These are phyloP conservation scores for Mycetomoellerius zeteki DNA, from an alignment of 1,140 invertebrate species.

Conservation along the genomic window DNA sequence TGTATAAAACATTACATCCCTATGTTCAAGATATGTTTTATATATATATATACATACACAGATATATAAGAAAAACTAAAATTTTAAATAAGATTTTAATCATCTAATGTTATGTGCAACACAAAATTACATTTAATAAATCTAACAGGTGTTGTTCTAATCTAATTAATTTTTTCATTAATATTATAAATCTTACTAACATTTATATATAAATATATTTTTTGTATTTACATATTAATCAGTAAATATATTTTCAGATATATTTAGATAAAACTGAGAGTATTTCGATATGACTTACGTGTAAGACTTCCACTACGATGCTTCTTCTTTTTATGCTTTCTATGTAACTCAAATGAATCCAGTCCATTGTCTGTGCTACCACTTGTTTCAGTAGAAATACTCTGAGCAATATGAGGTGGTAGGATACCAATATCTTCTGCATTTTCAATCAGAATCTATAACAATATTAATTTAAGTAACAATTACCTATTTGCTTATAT, in stretches of 20 bases:
- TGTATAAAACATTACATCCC: constrained; percentile 81
- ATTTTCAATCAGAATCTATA: constrained; percentile 92
- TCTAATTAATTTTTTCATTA: neutral
- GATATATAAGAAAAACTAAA: constrained; percentile 16
- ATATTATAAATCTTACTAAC: constrained; percentile 14
- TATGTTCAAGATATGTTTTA: neutral
- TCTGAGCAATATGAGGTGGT: constrained; percentile 88
- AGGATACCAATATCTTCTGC: constrained; percentile 91
- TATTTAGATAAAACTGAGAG: constrained; percentile 81
- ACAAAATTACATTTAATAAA: constrained; percentile 7
- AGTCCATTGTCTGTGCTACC: constrained; percentile 87
- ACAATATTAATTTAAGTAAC: constrained; percentile 68
- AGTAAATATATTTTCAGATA: constrained; percentile 72
- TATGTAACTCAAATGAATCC: constrained; percentile 83
- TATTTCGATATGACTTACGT: constrained; percentile 88
- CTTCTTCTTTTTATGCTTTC: constrained; percentile 90
- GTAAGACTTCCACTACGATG: constrained; percentile 94
- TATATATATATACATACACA: neutral
- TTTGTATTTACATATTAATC: neutral
- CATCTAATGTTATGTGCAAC: neutral
- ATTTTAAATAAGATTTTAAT: constrained; percentile 14
- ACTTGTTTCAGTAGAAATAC: constrained; percentile 85
- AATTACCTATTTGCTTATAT: constrained; percentile 27
- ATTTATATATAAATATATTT: constrained; percentile 7
- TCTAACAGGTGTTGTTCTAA: neutral